These are phyloP conservation scores for Leptinotarsa haldemani DNA, from an alignment of 2,888 invertebrate species.

Conservation along the genomic window DNA sequence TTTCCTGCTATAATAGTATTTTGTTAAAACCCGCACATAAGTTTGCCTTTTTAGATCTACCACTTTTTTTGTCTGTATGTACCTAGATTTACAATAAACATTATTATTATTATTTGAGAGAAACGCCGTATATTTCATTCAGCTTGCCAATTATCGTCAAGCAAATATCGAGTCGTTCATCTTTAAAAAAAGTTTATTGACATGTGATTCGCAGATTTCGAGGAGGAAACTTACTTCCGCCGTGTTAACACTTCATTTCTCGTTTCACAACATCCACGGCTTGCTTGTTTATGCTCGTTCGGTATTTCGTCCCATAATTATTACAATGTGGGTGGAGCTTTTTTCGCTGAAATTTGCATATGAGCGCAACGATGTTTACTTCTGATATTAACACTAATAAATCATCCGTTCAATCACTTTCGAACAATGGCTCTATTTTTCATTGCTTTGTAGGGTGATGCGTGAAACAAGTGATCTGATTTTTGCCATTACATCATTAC, in stretches of 20 bases:
- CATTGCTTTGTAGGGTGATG: no score
- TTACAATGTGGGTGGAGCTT: slow-evolving; percentile 31
- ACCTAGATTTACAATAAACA: no score
- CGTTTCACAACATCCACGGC: slow-evolving; percentile 35
- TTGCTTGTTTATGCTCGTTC: slow-evolving; percentile 39
- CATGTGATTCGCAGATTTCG: slow-evolving; percentile 49
- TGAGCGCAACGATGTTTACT: slow-evolving; percentile 40
- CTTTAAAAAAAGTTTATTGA: slow-evolving; percentile 43
- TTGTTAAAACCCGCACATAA: no score
- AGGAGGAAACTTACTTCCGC: slow-evolving; percentile 49
- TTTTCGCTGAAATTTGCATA: slow-evolving; percentile 39
- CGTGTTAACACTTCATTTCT: slow-evolving; percentile 37
- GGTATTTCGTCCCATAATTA: slow-evolving; percentile 40
- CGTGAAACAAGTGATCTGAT: no score
- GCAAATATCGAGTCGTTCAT: slow-evolving; percentile 20
- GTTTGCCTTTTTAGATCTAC: no score
- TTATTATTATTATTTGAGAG: no score
- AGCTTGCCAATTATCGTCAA: neutral
- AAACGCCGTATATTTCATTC: no score
- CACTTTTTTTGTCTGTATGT: no score
- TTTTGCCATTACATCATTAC: no score
- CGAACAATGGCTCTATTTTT: slow-evolving; percentile 1
- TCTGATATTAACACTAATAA: slow-evolving; percentile 32
- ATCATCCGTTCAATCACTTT: slow-evolving; percentile 36
- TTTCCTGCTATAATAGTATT: no score